These are phyloP conservation scores for Telmatochromis brichardi DNA, from an alignment of 2,113 vertebrate species.

Conservation along the genomic window DNA sequence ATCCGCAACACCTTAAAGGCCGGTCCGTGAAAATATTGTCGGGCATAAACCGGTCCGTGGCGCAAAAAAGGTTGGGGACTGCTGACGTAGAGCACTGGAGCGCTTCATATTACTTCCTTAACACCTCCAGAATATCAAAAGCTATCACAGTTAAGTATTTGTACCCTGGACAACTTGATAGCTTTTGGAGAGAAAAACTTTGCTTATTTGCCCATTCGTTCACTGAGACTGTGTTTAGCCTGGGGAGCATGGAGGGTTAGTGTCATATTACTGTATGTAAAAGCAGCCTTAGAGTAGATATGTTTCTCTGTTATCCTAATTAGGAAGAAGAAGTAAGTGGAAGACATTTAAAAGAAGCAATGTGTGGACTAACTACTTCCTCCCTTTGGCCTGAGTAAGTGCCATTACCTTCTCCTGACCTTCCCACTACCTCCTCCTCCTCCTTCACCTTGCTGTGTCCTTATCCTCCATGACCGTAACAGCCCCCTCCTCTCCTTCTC, in stretches of 20 bases:
- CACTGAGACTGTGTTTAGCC: not conserved
- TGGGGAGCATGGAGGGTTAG: not conserved
- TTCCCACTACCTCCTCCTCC: not conserved
- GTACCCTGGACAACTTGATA: not conserved
- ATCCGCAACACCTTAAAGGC: too few relatives aligned
- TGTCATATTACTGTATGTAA: not conserved
- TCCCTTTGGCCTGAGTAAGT: not conserved
- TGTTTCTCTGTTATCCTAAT: slow-evolving; percentile 27
- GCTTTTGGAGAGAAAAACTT: not conserved
- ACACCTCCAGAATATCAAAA: not conserved
- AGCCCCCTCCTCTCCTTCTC: not conserved
- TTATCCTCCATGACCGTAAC: not conserved
- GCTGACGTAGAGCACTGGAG: not conserved
- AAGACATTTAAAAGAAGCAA: not conserved
- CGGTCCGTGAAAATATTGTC: too few relatives aligned
- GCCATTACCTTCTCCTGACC: slow-evolving; percentile 44
- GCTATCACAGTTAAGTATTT: not conserved
- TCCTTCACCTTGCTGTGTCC: not conserved
- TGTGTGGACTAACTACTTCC: slow-evolving; percentile 9
- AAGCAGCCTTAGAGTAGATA: not conserved
- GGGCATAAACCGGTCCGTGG: too few relatives aligned
- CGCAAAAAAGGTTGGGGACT: too few relatives aligned
- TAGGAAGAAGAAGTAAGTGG: not conserved
- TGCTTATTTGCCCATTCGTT: not conserved
- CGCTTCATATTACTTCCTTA: not conserved